Percentiles rank a stretch among this genome's conserved stretches.
These are phyloP conservation scores for Allophyes oxyacanthae DNA, from an alignment of 2,888 invertebrate species.

Conservation along the genomic window DNA sequence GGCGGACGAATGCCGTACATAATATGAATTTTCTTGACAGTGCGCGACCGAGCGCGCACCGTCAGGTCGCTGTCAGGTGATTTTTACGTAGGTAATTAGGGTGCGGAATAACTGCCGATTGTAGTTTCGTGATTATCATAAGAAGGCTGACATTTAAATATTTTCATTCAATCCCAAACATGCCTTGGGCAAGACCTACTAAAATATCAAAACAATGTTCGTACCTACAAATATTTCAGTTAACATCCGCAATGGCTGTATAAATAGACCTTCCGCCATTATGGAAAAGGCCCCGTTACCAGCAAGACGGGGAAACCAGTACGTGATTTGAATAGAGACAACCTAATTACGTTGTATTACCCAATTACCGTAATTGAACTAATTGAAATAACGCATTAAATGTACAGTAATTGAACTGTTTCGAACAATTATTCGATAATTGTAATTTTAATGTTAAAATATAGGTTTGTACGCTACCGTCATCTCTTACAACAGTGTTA, in stretches of 20 bases:
- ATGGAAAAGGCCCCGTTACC: slow-evolving; percentile 29
- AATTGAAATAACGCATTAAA: slow-evolving; percentile 57
- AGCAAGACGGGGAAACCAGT: slow-evolving; percentile 38
- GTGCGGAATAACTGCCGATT: too few relatives aligned
- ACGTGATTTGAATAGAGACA: slow-evolving; percentile 58
- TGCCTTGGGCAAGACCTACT: not conserved
- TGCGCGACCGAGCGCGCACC: too few relatives aligned
- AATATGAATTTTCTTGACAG: too few relatives aligned
- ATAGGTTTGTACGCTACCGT: too few relatives aligned
- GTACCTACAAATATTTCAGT: slow-evolving; percentile 24
- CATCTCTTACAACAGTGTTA: too few relatives aligned
- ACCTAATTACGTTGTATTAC: slow-evolving; percentile 37
- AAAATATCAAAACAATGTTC: slow-evolving; percentile 22
- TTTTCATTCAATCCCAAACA: too few relatives aligned
- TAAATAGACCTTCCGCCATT: slow-evolving; percentile 39
- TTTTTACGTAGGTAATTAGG: too few relatives aligned
- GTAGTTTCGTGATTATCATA: too few relatives aligned
- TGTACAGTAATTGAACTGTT: slow-evolving; percentile 46
- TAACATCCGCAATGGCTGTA: slow-evolving; percentile 23
- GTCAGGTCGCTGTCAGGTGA: too few relatives aligned
- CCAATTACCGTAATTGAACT: slow-evolving; percentile 58
- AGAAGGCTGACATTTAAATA: too few relatives aligned
- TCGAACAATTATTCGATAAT: slow-evolving; percentile 26
- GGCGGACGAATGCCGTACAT: too few relatives aligned
- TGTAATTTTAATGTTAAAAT: not conserved